These are phyloP conservation scores for Cydia fagiglandana DNA, from an alignment of 1,140 invertebrate genomes.

Conservation along the genomic window DNA sequence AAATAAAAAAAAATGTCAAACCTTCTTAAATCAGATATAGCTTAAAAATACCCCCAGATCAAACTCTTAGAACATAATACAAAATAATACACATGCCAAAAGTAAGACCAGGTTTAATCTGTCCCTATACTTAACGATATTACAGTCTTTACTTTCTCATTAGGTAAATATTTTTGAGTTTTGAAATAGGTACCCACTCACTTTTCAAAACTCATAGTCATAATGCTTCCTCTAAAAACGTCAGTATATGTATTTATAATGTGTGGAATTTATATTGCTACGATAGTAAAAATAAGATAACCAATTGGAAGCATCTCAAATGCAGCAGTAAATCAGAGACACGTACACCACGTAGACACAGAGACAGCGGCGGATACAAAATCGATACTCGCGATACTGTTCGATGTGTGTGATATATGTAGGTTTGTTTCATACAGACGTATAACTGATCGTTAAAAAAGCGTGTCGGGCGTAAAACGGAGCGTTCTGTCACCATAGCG, in stretches of 20 bases:
- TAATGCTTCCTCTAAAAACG: too few relatives aligned
- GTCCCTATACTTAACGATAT: too few relatives aligned
- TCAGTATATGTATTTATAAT: not conserved
- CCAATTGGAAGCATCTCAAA: slow-evolving; percentile 18
- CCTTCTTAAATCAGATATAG: too few relatives aligned
- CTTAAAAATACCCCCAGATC: too few relatives aligned
- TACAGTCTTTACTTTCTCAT: too few relatives aligned
- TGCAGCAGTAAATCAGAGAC: slow-evolving; percentile 7
- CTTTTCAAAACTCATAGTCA: too few relatives aligned
- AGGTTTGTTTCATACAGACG: not conserved
- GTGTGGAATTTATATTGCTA: not conserved
- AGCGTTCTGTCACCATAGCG: not conserved
- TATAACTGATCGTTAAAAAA: not conserved
- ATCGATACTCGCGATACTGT: slow-evolving; percentile 13
- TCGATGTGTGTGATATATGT: not conserved
- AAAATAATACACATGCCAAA: too few relatives aligned
- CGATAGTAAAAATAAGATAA: slow-evolving; percentile 6
- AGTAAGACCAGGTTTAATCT: too few relatives aligned
- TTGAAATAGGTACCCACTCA: too few relatives aligned
- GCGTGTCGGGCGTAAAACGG: not conserved
- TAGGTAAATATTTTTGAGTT: too few relatives aligned
- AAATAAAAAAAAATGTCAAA: too few relatives aligned
- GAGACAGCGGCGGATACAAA: slow-evolving; percentile 12
- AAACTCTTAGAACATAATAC: too few relatives aligned
- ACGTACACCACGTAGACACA: slow-evolving; percentile 15